Conservation (phyloP, 2,888 invertebrate genomes). For the Standfussiana lucernea region DNA sequence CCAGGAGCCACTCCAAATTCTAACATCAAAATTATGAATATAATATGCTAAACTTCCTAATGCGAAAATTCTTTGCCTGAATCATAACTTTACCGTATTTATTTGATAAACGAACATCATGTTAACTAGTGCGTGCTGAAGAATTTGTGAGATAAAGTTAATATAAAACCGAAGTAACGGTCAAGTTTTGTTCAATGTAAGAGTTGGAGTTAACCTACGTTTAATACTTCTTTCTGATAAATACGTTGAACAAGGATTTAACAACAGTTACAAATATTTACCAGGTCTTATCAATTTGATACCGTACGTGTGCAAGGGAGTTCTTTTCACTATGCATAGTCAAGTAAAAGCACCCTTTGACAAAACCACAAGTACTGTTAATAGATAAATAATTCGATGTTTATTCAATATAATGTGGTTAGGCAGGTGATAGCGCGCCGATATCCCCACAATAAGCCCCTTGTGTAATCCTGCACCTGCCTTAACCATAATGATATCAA, state of each 20-base stretch:
- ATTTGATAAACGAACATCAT: background rate
- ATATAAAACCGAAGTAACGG: background rate
- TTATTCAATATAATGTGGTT: slow-evolving; percentile 48
- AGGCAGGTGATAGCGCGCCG: slow-evolving; percentile 57
- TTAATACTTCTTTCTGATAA: background rate
- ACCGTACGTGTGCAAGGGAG: background rate
- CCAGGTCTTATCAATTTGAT: slow-evolving; percentile 25
- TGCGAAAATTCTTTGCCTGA: background rate
- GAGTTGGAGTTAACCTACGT: background rate
- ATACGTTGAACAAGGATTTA: background rate
- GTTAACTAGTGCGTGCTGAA: background rate
- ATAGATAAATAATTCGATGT: slow-evolving; percentile 46
- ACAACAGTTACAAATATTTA: slow-evolving; percentile 8
- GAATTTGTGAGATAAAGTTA: background rate
- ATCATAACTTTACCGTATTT: background rate
- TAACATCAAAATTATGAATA: background rate
- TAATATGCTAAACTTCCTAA: background rate
- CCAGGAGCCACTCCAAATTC: background rate
- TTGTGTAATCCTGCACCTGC: slow-evolving; percentile 62
- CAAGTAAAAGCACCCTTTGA: slow-evolving; percentile 45
- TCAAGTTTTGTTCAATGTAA: background rate
- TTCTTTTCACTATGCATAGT: slow-evolving; percentile 14
- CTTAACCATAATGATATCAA: background rate
- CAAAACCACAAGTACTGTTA: slow-evolving; percentile 37
- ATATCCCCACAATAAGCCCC: slow-evolving; percentile 48